These are phyloP conservation scores for Ictalurus furcatus DNA, from an alignment of 2,113 vertebrate genomes.

Conservation along the genomic window DNA sequence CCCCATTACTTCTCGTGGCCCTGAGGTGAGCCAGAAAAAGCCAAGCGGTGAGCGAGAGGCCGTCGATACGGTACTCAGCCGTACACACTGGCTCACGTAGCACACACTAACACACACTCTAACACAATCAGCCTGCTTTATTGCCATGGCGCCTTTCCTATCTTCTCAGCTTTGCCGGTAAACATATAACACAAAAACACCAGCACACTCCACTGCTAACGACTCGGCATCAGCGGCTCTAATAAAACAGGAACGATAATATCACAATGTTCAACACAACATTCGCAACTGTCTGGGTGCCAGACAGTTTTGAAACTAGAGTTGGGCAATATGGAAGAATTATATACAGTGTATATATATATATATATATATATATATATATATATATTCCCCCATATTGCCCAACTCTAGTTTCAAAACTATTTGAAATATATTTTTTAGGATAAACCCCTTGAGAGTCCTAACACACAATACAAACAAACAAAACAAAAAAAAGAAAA, in stretches of 20 bases:
- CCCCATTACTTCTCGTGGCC: background rate
- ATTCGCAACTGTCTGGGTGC: no score
- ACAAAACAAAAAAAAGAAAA: no score
- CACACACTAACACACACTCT: background rate
- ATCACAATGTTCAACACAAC: background rate
- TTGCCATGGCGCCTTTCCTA: background rate
- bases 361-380: no score
- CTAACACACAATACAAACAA: no score
- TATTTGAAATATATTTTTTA: no score
- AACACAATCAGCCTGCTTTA: background rate
- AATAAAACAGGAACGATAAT: background rate
- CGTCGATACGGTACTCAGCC: slow-evolving; percentile 9
- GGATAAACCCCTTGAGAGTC: no score
- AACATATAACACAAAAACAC: background rate
- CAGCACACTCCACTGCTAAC: background rate
- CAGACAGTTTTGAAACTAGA: no score
- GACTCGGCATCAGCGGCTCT: background rate
- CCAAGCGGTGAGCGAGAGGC: background rate
- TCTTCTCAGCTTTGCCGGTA: background rate
- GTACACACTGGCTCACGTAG: background rate
- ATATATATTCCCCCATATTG: background rate
- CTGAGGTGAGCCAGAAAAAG: background rate
- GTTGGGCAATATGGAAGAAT: no score
- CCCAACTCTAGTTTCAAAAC: background rate
- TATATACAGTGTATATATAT: no score